Base-by-base conservation (phyloP, 2,797 vertebrate species). In the Melopsittacus undulatus region DNA sequence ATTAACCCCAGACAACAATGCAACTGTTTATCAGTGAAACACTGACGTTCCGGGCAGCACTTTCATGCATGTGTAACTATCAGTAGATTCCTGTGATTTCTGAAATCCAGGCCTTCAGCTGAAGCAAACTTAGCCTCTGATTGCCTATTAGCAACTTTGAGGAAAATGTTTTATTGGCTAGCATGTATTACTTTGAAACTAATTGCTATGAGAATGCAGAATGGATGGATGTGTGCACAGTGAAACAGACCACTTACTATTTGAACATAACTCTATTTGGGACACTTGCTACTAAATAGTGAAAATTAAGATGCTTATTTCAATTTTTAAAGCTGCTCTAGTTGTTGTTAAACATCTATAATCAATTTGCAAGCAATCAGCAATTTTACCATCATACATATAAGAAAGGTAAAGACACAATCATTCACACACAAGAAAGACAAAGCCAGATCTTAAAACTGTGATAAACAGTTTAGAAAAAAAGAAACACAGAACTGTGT, bases 31-130 rank as follows among this genome's bases (percentile, higher is more conserved):
- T 61, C 64, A 91, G 48, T 30, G 76, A 92, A 76, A 89, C 23
- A 76, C 10, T 57, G 22, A n/a, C 45, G 36, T 83, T 85, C 64
- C 1, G 0, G 64, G 36, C 56, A 91, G 68, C 45, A 43, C 29
- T 82, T 87, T 38, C 38, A 73, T 5, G 42, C 45, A 56, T 17
- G 46, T 73, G 5, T 73, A 89, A 79, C 23, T 76, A 82, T 11
- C 18, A 82, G 66, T 5, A 76, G 51, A 67, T 57, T 84, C 14
- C 67, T 42, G 34, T 52, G 70, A 70, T 80, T 84, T 82, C 77
- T 62, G 95, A 91, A 70, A 83, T 78, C 42, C 88, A 87, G 40
- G 36, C 14, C 77, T 92, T 79, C 56, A 95, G 70, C 12, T 68
- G 51, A 54, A 79, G 56, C 4, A 90, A 82, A 77, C 87, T 90